phyloP scores from a whole-genome alignment of 2,797 vertebrate species.

The Sebastes itinus region DNA sequence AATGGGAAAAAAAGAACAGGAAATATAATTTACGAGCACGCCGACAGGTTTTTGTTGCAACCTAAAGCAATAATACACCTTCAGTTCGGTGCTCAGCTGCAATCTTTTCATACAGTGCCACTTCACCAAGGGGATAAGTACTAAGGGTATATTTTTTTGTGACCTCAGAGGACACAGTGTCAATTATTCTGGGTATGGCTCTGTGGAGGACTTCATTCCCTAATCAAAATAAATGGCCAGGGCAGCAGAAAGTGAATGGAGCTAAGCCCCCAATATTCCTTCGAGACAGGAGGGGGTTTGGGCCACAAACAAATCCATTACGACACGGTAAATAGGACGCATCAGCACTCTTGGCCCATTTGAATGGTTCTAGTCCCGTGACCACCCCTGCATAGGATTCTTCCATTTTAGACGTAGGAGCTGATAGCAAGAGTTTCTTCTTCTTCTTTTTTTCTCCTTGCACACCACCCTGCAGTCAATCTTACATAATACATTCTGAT shows the following conservation, averaged over 20 bases:
- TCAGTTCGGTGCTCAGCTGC: constrained; percentile 58
- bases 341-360: constrained; percentile 81
- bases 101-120: constrained; percentile 72
- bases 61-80: constrained; percentile 74
- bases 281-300: constrained; percentile 51
- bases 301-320: constrained; percentile 85
- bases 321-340: constrained; percentile 71
- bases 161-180: constrained; percentile 80
- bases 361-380: constrained; percentile 71
- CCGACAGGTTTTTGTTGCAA: constrained; percentile 74
- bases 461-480: constrained; percentile 59
- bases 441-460: background rate
- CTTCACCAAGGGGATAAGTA: constrained; percentile 66
- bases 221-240: constrained; percentile 87
- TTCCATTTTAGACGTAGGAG: constrained; percentile 60
- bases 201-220: constrained; percentile 81
- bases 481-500: constrained; percentile 74
- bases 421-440: constrained; percentile 51
- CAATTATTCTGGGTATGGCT: constrained; percentile 80
- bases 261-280: constrained; percentile 77
- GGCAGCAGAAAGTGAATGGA: constrained; percentile 83
- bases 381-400: constrained; percentile 61
- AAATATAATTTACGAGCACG: constrained; percentile 75
- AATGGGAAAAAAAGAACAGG: constrained; percentile 20
- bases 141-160: constrained; percentile 70